These are phyloP conservation scores for Acronicta aceris DNA, from an alignment of 2,888 invertebrate species.

Conservation along the genomic window DNA sequence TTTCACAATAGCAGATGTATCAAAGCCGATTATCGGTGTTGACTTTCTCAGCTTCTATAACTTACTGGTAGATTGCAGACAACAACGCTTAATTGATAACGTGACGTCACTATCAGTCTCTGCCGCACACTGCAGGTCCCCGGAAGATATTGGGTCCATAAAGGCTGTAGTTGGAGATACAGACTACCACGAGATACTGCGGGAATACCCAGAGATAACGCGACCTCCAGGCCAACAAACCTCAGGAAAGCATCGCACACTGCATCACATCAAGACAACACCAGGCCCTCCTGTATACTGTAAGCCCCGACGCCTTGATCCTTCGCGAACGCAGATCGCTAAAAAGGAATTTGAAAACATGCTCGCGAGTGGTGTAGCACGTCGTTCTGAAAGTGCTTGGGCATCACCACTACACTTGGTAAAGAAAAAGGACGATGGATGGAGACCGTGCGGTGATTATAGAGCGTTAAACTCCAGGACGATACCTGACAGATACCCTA, in stretches of 20 bases:
- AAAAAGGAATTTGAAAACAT: constrained; percentile 19
- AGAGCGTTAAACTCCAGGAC: constrained; percentile 11
- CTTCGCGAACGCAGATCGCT: constrained; percentile 2
- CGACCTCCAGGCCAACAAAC: constrained; percentile 6
- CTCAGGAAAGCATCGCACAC: not conserved
- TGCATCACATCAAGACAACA: constrained; percentile 5
- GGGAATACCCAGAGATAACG: constrained; percentile 6
- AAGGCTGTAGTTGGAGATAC: not conserved
- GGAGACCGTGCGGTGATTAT: constrained; percentile 19
- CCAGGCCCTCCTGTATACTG: constrained; percentile 37
- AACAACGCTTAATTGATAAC: too few species aligned
- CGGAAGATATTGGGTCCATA: too few species aligned
- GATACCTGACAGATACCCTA: constrained; percentile 18
- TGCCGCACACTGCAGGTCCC: too few species aligned
- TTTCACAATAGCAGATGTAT: too few species aligned
- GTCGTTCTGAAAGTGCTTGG: constrained; percentile 11
- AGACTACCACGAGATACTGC: not conserved
- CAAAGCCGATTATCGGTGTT: not conserved
- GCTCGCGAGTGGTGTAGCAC: constrained; percentile 4
- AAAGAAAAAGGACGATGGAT: constrained; percentile 6
- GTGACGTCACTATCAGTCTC: too few species aligned
- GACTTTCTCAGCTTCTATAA: constrained; percentile 1
- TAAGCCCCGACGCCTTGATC: constrained; percentile 35
- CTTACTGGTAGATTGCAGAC: too few species aligned
- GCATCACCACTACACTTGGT: constrained; percentile 13